Evolutionary conservation across 1,140 invertebrate species (phyloP).

Genomic region (Cotesia vestalis): DNA sequence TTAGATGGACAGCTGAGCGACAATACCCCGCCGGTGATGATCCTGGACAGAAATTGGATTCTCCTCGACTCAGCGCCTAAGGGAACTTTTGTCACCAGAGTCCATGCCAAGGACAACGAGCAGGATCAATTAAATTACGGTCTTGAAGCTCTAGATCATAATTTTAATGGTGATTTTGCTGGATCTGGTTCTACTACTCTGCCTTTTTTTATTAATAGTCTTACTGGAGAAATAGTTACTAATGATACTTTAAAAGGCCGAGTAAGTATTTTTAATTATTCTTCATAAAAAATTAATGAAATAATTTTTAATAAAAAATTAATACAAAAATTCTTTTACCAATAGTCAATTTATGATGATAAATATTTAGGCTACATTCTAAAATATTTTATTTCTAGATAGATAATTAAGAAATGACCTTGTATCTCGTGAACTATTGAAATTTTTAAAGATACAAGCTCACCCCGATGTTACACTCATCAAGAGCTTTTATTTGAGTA

Average conservation of each 20-base stretch:
- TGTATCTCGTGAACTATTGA: too few species aligned
- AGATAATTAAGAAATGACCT: too few species aligned
- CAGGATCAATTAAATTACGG: constrained; percentile 71
- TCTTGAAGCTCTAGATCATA: constrained; percentile 67
- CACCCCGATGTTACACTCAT: too few species aligned
- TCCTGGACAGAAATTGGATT: constrained; percentile 73
- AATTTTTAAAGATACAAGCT: too few species aligned
- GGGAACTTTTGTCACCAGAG: constrained; percentile 71
- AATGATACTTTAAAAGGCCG: constrained; percentile 74
- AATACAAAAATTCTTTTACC: background rate
- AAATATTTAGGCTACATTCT: too few species aligned
- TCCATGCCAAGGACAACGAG: constrained; percentile 71
- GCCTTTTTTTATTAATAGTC: constrained; percentile 76
- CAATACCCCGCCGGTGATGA: constrained; percentile 66
- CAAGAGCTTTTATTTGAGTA: too few species aligned
- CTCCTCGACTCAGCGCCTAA: constrained; percentile 73
- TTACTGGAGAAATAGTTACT: constrained; percentile 74
- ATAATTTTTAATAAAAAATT: background rate
- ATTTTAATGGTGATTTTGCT: constrained; percentile 48
- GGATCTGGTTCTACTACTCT: constrained; percentile 51
- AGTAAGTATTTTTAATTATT: constrained; percentile 63
- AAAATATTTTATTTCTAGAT: too few species aligned
- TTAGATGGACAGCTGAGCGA: constrained; percentile 55
- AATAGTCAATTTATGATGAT: too few species aligned
- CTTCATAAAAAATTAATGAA: background rate